These are phyloP conservation scores for Cryptophagus acutangulus DNA, from an alignment of 2,888 invertebrate species.

Conservation along the genomic window DNA sequence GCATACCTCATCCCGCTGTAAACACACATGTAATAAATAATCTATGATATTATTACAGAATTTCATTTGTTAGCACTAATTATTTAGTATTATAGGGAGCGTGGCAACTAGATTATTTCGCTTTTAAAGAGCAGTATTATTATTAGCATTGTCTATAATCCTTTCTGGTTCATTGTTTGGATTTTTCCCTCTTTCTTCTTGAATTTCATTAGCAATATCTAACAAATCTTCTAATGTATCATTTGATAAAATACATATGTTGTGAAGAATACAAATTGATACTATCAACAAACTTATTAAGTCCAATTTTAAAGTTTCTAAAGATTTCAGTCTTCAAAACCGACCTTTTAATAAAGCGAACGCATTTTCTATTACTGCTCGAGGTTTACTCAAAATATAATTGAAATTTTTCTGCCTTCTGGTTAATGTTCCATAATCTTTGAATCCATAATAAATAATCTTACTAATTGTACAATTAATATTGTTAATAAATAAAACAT, in stretches of 20 bases:
- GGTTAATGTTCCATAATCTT: conserved; percentile 16
- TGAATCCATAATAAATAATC: too few relatives aligned
- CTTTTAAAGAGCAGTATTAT: conserved; percentile 1
- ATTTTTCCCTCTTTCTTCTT: not conserved
- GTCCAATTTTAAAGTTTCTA: conserved; percentile 22
- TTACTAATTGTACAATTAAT: too few relatives aligned
- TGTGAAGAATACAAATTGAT: conserved; percentile 22
- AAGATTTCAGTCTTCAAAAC: conserved; percentile 23
- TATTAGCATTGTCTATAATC: not conserved
- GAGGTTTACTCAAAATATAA: conserved; percentile 15
- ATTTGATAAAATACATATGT: conserved; percentile 20
- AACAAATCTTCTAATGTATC: conserved; percentile 12
- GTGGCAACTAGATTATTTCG: not conserved
- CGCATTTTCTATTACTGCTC: conserved; percentile 25
- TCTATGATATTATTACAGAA: too few relatives aligned
- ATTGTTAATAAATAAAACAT: too few relatives aligned
- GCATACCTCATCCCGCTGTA: too few relatives aligned
- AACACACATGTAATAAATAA: too few relatives aligned
- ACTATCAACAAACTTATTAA: conserved; percentile 21
- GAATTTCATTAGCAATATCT: not conserved
- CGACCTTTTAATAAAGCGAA: conserved; percentile 26
- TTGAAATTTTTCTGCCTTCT: conserved; percentile 22
- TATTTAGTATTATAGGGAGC: not conserved
- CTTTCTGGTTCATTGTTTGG: not conserved
- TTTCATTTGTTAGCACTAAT: too few relatives aligned